phyloP scores from a whole-genome alignment of 2,797 vertebrate genomes.

The Peromyscus aztecus region DNA sequence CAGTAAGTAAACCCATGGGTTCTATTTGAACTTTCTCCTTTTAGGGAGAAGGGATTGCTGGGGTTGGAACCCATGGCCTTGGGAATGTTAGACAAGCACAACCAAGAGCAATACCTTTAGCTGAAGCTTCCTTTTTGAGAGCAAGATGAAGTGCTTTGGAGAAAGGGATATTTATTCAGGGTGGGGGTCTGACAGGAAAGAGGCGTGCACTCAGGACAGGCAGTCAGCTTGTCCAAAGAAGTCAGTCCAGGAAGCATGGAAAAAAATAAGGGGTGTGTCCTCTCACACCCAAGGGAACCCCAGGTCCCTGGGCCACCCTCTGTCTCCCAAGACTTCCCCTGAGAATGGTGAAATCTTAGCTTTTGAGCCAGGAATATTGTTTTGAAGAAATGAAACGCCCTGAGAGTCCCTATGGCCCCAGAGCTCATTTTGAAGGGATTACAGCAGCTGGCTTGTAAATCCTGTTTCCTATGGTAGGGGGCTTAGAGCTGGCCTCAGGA shows the following conservation, averaged over 20 bases:
- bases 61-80: too few species aligned
- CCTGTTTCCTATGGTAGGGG: slow-evolving; percentile 86
- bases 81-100: background rate
- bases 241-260: background rate
- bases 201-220: background rate
- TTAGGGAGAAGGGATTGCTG: background rate
- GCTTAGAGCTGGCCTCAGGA: slow-evolving; percentile 85
- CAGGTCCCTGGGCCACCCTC: background rate
- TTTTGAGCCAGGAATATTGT: slow-evolving; percentile 83
- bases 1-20: background rate
- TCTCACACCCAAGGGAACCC: background rate
- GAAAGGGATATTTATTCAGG: background rate
- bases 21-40: background rate
- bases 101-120: background rate
- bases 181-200: background rate
- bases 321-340: slow-evolving; percentile 37
- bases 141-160: background rate
- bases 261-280: background rate
- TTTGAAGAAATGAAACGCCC: slow-evolving; percentile 83
- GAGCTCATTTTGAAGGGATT: slow-evolving; percentile 91
- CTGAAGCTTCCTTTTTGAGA: background rate
- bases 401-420: slow-evolving; percentile 80
- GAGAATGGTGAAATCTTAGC: slow-evolving; percentile 78
- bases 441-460: slow-evolving; percentile 88
- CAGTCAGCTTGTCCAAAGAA: background rate